Base-by-base conservation (phyloP, 2,113 vertebrate genomes). In the Aegotheles bennettii region DNA sequence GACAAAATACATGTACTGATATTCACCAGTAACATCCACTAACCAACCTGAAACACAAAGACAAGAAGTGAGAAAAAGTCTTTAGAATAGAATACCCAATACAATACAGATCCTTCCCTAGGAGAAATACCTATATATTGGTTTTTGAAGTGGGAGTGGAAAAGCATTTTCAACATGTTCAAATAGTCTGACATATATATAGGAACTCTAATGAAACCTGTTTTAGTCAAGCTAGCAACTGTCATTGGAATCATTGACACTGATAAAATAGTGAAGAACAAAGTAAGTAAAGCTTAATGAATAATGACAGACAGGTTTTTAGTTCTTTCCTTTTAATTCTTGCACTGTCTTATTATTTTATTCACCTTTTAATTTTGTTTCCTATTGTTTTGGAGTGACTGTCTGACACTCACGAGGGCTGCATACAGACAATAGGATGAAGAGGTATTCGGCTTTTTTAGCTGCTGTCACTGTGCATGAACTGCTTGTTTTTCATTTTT, bases 1-100 rank as follows among this genome's bases (percentile, higher is more conserved):
- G 97, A 98, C 98, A 57, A 99, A 96, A 92, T 99, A 99, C 99
- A 99, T 99, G 91, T 98, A 99, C 95, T 98, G 98, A 94, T 99
- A 99, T 82, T 98, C 98, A 91, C 98, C 97, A 38, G 99, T 99
- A 95, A 99, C 16, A 86, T 99, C 99, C 18, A 99, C 99, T 94
- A 99, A 95, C 97, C 98, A 99, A 71, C 99, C 99, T 99, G 97
- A 96, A 96, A 98, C 38, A 96, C 35, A 98, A 97, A 93, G 71
- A 93, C 4, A 93, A 73, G 17, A 33, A 87, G 16, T 87, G 16
- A 92, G n/a, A 87, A 96, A 75, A 48, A 78, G 43, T 16, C 47
- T 85, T 91, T 80, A 90, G 64, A 83, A 31, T 18, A 70, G 21
- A 29, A 71, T 36, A 43, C 7, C 3, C 17, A 57, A 57, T 24